Evolutionary conservation across 2,797 vertebrate species (phyloP).

Genomic region (Neoniphon sammara): DNA sequence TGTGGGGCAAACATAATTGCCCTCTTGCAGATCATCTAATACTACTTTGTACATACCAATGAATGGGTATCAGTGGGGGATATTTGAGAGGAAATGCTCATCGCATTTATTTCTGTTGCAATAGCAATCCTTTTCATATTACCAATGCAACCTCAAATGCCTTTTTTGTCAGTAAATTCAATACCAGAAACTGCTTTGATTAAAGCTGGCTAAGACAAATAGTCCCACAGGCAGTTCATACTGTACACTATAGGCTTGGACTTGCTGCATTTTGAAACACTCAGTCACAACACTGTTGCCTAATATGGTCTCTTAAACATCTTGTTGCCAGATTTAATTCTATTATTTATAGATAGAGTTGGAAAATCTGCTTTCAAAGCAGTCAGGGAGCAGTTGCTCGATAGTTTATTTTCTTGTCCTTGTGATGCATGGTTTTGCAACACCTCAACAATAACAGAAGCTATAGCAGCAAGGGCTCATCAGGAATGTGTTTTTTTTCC

Average conservation of each 20-base stretch:
- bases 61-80: constrained; percentile 25
- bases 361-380: background rate
- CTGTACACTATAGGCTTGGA: constrained; percentile 3
- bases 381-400: background rate
- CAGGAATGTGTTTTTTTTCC: background rate
- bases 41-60: constrained; percentile 27
- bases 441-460: background rate
- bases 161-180: constrained; percentile 25
- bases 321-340: constrained; percentile 21
- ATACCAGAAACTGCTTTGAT: constrained; percentile 32
- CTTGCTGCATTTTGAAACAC: constrained; percentile 35
- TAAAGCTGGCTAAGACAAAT: constrained; percentile 23
- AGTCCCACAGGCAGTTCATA: constrained; percentile 17
- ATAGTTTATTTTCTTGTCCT: background rate
- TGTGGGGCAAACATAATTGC: constrained; percentile 35
- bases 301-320: constrained; percentile 21
- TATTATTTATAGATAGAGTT: constrained; percentile 21
- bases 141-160: constrained; percentile 11
- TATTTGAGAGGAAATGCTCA: constrained; percentile 33
- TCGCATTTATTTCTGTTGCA: constrained; percentile 30
- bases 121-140: constrained; percentile 36
- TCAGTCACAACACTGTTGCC: constrained; percentile 5
- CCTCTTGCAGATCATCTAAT: constrained; percentile 40
- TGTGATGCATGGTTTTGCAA: background rate
- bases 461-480: background rate